Evolutionary conservation across 2,113 vertebrate species (phyloP).

Genomic region (Psilopsiagon aymara): DNA sequence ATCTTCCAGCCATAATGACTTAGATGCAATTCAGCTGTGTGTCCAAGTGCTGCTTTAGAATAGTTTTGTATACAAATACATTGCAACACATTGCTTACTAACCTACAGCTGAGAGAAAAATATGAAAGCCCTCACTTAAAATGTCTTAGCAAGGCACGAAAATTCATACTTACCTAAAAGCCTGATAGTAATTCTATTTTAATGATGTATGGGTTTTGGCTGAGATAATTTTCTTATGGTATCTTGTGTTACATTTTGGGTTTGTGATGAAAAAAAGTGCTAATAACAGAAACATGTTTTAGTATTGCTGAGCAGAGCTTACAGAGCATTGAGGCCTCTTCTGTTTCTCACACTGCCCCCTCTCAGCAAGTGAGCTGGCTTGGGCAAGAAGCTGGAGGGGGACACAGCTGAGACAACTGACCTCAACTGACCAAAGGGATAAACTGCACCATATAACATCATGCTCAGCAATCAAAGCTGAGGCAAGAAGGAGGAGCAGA

Average conservation of each 20-base stretch:
- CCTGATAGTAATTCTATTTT: background rate
- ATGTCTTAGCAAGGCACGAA: background rate
- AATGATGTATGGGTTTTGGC: background rate
- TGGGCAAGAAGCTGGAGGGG: background rate
- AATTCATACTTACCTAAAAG: background rate
- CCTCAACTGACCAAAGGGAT: accelerated
- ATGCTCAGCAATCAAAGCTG: background rate
- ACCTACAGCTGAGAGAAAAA: background rate
- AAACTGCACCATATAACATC: accelerated
- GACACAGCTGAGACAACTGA: background rate
- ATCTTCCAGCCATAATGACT: background rate
- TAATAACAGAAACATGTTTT: background rate
- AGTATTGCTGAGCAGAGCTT: background rate
- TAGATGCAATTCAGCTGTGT: background rate
- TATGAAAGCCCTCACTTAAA: background rate
- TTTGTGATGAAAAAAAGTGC: background rate
- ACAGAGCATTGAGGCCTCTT: background rate
- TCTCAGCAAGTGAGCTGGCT: accelerated
- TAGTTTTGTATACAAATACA: background rate
- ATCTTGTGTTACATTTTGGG: background rate
- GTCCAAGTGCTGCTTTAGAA: background rate
- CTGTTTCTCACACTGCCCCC: accelerated
- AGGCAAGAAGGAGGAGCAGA: background rate
- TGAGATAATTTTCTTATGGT: background rate
- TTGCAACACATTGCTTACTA: background rate